phyloP scores from a whole-genome alignment of 2,888 invertebrate genomes.

The Drosophila algonquin region DNA sequence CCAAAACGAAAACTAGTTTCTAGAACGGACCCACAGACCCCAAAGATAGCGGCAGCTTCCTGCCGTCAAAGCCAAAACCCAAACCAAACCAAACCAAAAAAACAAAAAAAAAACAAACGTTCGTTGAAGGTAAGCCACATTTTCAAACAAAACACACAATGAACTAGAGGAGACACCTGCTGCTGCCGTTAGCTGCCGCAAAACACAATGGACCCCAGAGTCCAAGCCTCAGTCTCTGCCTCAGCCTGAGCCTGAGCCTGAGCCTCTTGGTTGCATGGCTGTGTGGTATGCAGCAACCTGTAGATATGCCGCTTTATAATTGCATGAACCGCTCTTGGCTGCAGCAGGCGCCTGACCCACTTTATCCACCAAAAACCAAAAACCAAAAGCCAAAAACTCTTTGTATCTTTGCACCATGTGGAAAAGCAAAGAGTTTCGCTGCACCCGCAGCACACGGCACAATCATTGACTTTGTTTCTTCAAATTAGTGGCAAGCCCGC shows the following conservation, averaged over 20 bases:
- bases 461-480: conserved; percentile 37
- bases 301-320: conserved; percentile 71
- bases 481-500: conserved; percentile 11
- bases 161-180: conserved; percentile 65
- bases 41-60: conserved; percentile 60
- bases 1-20: conserved; percentile 45
- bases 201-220: conserved; percentile 61
- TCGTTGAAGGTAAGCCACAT: conserved; percentile 76
- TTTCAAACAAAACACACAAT: conserved; percentile 53
- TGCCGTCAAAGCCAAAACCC: conserved; percentile 41
- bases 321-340: conserved; percentile 50
- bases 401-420: background rate
- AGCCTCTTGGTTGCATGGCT: background rate
- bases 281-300: conserved; percentile 43
- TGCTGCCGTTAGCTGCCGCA: conserved; percentile 51
- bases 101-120: conserved; percentile 6
- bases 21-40: conserved; percentile 40
- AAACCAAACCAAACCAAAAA: background rate
- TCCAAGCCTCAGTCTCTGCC: conserved; percentile 12
- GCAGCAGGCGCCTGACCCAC: conserved; percentile 60
- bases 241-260: background rate
- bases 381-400: conserved; percentile 8
- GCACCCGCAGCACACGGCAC: conserved; percentile 27
- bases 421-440: background rate
- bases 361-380: conserved; percentile 41